Percentiles rank a stretch among this genome's conserved stretches.
Conservation (phyloP, 2,888 invertebrate species). For the Tanaodytes sp. region DNA sequence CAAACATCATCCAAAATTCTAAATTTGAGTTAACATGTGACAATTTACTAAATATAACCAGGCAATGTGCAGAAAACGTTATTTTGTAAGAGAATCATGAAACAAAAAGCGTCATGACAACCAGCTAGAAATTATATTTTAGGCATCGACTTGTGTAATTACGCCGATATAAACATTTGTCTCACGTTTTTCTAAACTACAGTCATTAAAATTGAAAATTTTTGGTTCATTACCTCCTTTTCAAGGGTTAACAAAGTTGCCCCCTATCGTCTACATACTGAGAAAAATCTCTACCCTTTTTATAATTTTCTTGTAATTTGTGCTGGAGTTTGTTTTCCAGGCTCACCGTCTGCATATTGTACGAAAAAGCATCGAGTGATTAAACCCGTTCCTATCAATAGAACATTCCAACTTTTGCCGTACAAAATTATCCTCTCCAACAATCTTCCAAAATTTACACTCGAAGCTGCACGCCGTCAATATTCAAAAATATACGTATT, state of each 20-base stretch:
- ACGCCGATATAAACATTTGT: too few relatives aligned
- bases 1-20: too few relatives aligned
- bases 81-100: neutral
- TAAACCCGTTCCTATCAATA: too few relatives aligned
- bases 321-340: slow-evolving; percentile 18
- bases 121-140: too few relatives aligned
- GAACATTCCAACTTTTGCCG: too few relatives aligned
- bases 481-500: too few relatives aligned
- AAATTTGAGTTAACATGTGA: slow-evolving; percentile 18
- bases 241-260: slow-evolving; percentile 69
- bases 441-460: too few relatives aligned
- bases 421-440: too few relatives aligned
- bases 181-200: too few relatives aligned
- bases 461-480: too few relatives aligned
- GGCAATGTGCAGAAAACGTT: neutral
- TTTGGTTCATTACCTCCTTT: slow-evolving; percentile 56
- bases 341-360: slow-evolving; percentile 60
- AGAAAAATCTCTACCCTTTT: slow-evolving; percentile 61
- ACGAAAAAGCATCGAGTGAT: slow-evolving; percentile 33
- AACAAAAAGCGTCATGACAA: neutral
- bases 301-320: slow-evolving; percentile 52
- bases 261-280: slow-evolving; percentile 69
- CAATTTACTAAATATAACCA: neutral
- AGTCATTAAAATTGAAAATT: too few relatives aligned
- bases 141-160: too few relatives aligned